Evolutionary conservation across 2,888 invertebrate species (phyloP).

Genomic region (Scrobipalpa costella): DNA sequence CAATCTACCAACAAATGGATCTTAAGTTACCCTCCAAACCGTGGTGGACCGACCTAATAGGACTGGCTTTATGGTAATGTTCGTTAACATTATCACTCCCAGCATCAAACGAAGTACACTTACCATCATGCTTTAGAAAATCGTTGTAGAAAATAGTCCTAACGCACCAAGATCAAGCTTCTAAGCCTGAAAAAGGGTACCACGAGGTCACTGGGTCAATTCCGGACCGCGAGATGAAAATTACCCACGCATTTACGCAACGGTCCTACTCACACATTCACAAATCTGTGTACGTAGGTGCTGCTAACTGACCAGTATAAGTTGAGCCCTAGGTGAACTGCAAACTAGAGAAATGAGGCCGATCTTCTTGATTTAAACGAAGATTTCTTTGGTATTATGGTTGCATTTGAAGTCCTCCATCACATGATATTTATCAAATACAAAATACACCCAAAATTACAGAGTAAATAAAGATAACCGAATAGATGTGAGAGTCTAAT

Average conservation of each 20-base stretch:
- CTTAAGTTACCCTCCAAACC: no score
- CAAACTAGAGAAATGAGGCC: background rate
- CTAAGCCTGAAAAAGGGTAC: conserved; percentile 15
- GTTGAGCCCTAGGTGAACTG: background rate
- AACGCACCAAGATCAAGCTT: background rate
- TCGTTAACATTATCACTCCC: no score
- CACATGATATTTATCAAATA: background rate
- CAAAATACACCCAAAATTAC: background rate
- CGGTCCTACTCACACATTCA: conserved; percentile 11
- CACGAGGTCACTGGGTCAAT: conserved; percentile 29
- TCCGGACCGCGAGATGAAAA: conserved; percentile 29
- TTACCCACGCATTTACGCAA: conserved; percentile 32
- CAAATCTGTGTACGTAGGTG: conserved; percentile 4
- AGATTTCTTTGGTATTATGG: background rate
- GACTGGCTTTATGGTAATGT: no score
- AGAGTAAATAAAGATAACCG: background rate
- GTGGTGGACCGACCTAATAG: no score
- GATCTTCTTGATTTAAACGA: background rate
- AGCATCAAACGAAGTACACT: no score
- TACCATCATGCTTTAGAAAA: background rate
- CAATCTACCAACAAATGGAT: no score
- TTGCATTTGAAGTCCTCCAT: background rate
- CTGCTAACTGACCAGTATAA: background rate
- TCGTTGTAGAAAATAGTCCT: conserved; percentile 3
- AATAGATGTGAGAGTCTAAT: background rate